A percentile compares a stretch with the other conserved stretches of the same genome.
Evolutionary conservation across 2,113 vertebrate species (phyloP).

Genomic region (Ammodytes dubius): DNA sequence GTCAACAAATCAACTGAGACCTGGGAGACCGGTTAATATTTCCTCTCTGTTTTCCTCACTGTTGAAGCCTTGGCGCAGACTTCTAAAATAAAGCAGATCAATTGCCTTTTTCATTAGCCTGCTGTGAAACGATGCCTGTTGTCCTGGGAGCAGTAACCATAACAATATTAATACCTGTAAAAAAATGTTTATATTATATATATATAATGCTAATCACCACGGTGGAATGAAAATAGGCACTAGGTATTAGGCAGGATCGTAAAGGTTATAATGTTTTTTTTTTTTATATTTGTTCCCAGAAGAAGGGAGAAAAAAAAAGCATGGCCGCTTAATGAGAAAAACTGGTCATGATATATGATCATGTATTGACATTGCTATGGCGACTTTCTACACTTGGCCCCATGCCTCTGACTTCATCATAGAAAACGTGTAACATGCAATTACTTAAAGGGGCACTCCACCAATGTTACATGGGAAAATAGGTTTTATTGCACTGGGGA

Average conservation of each 20-base stretch:
- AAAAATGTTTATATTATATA: too few species aligned
- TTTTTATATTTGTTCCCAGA: background rate
- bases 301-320: background rate
- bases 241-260: background rate
- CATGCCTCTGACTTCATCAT: background rate
- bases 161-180: slow-evolving; percentile 42
- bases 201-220: slow-evolving; percentile 23
- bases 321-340: background rate
- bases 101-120: slow-evolving; percentile 61
- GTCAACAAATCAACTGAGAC: slow-evolving; percentile 58
- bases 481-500: background rate
- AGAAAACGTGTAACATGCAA: background rate
- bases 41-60: slow-evolving; percentile 61
- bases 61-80: slow-evolving; percentile 46
- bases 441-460: background rate
- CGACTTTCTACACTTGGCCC: background rate
- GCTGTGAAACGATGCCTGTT: slow-evolving; percentile 52
- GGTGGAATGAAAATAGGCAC: background rate
- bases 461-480: background rate
- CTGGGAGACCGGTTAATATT: slow-evolving; percentile 51
- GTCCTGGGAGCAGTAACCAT: slow-evolving; percentile 47
- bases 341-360: background rate
- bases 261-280: background rate
- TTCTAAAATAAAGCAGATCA: slow-evolving; percentile 42
- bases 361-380: background rate